These are phyloP conservation scores for Sylvilagus bachmani DNA, from an alignment of 2,113 vertebrate genomes.

Conservation along the genomic window DNA sequence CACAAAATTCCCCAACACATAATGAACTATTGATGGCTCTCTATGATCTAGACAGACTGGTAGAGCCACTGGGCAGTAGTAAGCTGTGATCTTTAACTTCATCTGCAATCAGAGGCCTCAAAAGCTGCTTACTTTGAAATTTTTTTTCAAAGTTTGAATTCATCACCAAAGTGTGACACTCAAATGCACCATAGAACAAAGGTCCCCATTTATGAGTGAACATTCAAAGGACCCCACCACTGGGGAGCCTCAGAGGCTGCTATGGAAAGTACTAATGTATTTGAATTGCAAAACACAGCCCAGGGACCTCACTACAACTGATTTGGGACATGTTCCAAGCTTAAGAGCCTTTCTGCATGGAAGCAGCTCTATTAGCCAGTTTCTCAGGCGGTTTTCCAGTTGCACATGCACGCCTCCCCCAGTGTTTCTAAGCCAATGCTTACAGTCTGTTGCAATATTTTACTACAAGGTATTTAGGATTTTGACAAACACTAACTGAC, in stretches of 20 bases:
- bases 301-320: conserved; percentile 25
- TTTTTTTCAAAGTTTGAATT: conserved; percentile 46
- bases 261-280: conserved; percentile 11
- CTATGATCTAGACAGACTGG: neutral
- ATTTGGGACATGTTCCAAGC: conserved; percentile 69
- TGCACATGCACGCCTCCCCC: conserved; percentile 68
- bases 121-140: neutral
- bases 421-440: conserved; percentile 73
- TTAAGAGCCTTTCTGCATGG: conserved; percentile 69
- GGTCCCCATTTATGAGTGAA: conserved; percentile 51
- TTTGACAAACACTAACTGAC: conserved; percentile 86
- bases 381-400: conserved; percentile 70
- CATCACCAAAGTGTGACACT: conserved; percentile 48
- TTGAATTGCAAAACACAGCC: conserved; percentile 76
- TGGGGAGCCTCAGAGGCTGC: conserved; percentile 27
- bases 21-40: neutral
- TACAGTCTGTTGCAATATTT: conserved; percentile 78
- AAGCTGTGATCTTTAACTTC: neutral
- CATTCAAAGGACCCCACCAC: conserved; percentile 56
- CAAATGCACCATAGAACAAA: conserved; percentile 65
- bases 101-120: conserved; percentile 9
- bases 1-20: neutral
- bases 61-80: neutral
- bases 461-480: conserved; percentile 81
- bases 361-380: conserved; percentile 72